Evolutionary conservation across 2,113 vertebrate genomes (phyloP).

Genomic region (Prunella himalayana): DNA sequence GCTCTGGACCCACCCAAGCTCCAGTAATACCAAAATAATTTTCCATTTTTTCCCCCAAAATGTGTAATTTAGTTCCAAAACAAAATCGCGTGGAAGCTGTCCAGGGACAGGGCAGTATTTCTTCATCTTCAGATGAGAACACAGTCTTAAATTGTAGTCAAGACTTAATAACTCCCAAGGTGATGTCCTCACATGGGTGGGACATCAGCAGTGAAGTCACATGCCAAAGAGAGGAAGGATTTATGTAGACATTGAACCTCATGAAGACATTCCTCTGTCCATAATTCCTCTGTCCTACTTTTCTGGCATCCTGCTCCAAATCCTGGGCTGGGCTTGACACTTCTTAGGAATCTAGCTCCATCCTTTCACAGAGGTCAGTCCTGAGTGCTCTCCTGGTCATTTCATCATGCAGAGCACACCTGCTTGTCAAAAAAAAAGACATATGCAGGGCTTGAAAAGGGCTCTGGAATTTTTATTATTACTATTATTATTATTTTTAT

Average conservation of each 20-base stretch:
- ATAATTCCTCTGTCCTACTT: neutral
- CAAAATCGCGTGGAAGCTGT: neutral
- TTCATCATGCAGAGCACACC: neutral
- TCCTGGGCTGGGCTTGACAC: neutral
- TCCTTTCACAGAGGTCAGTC: neutral
- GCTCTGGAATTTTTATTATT: neutral
- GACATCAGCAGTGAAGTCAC: neutral
- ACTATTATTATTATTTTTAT: neutral
- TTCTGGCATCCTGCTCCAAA: neutral
- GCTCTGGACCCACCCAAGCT: neutral
- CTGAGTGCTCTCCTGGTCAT: neutral
- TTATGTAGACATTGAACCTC: neutral
- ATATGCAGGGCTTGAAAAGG: neutral
- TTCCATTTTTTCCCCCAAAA: neutral
- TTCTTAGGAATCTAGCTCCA: neutral
- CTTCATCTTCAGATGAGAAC: neutral
- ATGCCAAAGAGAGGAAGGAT: neutral
- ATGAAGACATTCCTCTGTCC: neutral
- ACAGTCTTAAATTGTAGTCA: neutral
- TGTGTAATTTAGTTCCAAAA: neutral
- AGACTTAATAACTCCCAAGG: neutral
- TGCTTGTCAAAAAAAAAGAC: neutral
- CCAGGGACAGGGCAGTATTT: neutral
- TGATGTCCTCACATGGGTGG: neutral
- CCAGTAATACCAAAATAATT: neutral